Conservation (phyloP, 2,113 vertebrate genomes). For the Machaerirhynchus nigripectus region DNA sequence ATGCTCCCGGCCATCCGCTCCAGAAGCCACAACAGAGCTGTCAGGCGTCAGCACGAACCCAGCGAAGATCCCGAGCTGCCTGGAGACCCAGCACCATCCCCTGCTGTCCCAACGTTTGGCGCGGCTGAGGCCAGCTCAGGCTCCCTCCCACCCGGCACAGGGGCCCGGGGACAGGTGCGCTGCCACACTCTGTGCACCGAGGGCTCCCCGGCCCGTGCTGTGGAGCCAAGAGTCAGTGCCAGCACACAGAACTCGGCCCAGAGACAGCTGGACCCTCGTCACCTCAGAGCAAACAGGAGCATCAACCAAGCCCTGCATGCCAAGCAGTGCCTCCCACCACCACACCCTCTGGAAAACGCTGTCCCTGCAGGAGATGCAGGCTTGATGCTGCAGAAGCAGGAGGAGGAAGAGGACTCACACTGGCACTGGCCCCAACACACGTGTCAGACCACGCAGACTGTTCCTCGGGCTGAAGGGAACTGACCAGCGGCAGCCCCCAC, state of each 20-base stretch:
- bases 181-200: accelerated
- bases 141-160: accelerated
- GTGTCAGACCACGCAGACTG: accelerated
- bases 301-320: neutral
- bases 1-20: accelerated
- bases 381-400: neutral
- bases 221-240: accelerated
- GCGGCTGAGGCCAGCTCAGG: accelerated
- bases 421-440: accelerated
- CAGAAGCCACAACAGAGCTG: accelerated
- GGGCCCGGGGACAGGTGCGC: accelerated
- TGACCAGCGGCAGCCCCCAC: neutral
- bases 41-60: accelerated
- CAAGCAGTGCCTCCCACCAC: neutral
- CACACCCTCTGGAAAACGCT: accelerated
- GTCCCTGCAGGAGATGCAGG: neutral
- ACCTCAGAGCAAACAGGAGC: neutral
- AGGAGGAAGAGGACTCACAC: neutral
- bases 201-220: neutral
- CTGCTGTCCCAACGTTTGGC: accelerated
- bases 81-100: neutral
- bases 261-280: accelerated
- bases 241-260: neutral
- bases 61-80: neutral
- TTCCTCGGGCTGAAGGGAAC: neutral